Conservation (phyloP, 92 coral and sea anemone genomes). For the Epizoanthus rinbou region DNA sequence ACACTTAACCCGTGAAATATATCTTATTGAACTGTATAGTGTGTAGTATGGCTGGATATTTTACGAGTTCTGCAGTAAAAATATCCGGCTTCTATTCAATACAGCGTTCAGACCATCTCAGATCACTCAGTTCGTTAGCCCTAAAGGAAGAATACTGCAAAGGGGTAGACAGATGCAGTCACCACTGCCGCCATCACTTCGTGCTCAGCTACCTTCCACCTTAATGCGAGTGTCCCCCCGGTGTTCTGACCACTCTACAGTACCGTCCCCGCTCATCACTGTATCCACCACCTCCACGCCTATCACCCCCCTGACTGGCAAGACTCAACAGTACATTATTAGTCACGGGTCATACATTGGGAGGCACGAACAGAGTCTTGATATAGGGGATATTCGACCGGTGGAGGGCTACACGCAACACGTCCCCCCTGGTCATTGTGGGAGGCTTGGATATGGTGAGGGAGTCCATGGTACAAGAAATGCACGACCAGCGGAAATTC, state of each 20-base stretch:
- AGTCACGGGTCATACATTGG: slow-evolving; percentile 25
- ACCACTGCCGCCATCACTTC: background rate
- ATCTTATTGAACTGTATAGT: too few relatives aligned
- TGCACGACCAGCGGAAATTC: slow-evolving; percentile 1
- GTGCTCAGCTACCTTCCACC: background rate
- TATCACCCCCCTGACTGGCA: slow-evolving; percentile 30
- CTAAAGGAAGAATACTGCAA: background rate
- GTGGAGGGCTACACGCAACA: background rate
- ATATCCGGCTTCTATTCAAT: background rate
- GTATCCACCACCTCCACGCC: slow-evolving; percentile 33
- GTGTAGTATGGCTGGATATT: too few relatives aligned
- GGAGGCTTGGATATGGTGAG: background rate
- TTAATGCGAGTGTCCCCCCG: slow-evolving; percentile 37
- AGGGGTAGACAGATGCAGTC: background rate
- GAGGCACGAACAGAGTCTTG: background rate
- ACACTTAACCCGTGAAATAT: too few relatives aligned
- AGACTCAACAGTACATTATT: slow-evolving; percentile 32
- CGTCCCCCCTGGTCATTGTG: too few relatives aligned
- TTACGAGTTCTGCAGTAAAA: too few relatives aligned
- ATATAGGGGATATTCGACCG: background rate
- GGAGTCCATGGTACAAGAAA: background rate
- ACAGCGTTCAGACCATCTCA: background rate
- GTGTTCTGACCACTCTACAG: background rate
- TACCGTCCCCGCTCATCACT: slow-evolving; percentile 9
- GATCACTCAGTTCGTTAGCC: background rate